Evolutionary conservation across 2,797 vertebrate genomes (phyloP), one percentile per base, ranked within the genome.

Genomic region (Ambastaia sidthimunki): DNA sequence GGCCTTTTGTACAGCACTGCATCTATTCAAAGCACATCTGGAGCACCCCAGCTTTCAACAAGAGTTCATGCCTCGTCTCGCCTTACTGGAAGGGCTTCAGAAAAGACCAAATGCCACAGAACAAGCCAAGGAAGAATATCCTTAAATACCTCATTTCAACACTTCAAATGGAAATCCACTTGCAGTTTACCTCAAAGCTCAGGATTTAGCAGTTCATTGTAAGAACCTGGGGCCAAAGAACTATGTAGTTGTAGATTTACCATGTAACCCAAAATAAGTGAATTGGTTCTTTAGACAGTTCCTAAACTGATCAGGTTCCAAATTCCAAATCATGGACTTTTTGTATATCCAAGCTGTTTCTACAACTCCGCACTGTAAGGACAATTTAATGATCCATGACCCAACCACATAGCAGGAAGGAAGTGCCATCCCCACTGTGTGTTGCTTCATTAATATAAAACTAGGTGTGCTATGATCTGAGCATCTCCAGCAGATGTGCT

Each of bases 51-150:
- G 76, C 85, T 82, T 81, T 76, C 72, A 72, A 76, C 21, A 76
- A 74, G 71, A 59, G 68, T 52, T 48, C 34, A 57, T 71, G 78
- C 79, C 86, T 85, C 69, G 74, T 82, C 85, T 86, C 77, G 76
- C 82, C 84, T 84, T 71, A 82, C 82, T 84, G 86, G 77, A 85
- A 84, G 80, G 55, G 83, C 80, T 85, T 86, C 82, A 88, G 9
- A 82, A 83, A 71, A 88, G 72, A 88, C 85, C 79, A 84, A 82
- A 87, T 80, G 83, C 83, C 86, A 88, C 76, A 86, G 76, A 85
- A 88, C 87, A 86, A 86, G 81, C 84, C 82, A 86, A 85, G 65
- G 81, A 74, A 82, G 80, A 54, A 81, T 75, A 31, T 65, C 52
- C 74, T 52, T 59, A 66, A 82, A 41, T 31, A 65, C 69, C 78